These are phyloP conservation scores for Daubentonia madagascariensis DNA, from an alignment of 2,113 vertebrate species.

Conservation along the genomic window DNA sequence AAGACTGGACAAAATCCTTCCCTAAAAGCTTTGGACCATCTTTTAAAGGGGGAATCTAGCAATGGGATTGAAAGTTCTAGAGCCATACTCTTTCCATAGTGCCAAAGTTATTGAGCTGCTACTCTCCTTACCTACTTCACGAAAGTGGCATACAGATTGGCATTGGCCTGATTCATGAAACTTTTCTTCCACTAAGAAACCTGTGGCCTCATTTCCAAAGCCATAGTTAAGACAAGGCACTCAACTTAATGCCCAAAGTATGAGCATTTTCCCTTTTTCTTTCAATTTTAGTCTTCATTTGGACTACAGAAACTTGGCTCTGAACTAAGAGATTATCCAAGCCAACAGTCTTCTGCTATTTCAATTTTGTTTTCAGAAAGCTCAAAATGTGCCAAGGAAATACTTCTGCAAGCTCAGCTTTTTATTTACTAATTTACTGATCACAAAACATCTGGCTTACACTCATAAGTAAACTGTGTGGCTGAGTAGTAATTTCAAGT, in stretches of 20 bases:
- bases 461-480: constrained; percentile 7
- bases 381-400: constrained; percentile 48
- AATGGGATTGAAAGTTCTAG: constrained; percentile 1
- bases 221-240: constrained; percentile 43
- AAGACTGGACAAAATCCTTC: constrained; percentile 29
- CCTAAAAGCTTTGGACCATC: neutral
- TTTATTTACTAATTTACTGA: constrained; percentile 4
- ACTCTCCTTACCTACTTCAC: neutral
- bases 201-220: constrained; percentile 43
- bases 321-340: neutral
- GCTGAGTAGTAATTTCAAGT: constrained; percentile 38
- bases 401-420: constrained; percentile 26
- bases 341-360: neutral
- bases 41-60: constrained; percentile 17
- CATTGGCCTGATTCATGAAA: neutral
- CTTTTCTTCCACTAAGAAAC: constrained; percentile 6
- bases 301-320: constrained; percentile 35
- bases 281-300: constrained; percentile 34
- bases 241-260: neutral
- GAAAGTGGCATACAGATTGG: constrained; percentile 18
- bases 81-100: constrained; percentile 55
- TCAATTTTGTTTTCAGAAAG: constrained; percentile 46
- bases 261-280: neutral
- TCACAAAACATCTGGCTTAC: constrained; percentile 17
- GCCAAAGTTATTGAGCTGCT: constrained; percentile 58